Percentiles rank a stretch among this genome's conserved stretches.
These are phyloP conservation scores for Athene cunicularia DNA, from an alignment of 2,113 vertebrate genomes.

Conservation along the genomic window DNA sequence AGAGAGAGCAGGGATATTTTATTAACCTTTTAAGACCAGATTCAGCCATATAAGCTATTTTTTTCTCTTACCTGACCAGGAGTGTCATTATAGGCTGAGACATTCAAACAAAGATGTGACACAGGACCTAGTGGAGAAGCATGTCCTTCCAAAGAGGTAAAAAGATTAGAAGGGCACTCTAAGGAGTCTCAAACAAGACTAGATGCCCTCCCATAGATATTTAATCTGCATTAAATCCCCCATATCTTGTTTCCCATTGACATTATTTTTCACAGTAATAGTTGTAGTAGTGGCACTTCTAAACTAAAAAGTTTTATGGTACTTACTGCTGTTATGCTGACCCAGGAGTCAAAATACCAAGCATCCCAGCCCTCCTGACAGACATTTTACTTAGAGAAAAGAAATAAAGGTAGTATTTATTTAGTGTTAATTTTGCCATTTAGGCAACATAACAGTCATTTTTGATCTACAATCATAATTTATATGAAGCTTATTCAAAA, in stretches of 20 bases:
- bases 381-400: not conserved
- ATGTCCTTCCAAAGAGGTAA: not conserved
- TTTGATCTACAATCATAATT: not conserved
- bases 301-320: not conserved
- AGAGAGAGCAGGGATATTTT: not conserved
- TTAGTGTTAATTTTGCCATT: not conserved
- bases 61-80: not conserved
- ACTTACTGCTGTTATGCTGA: not conserved
- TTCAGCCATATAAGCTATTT: not conserved
- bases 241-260: not conserved
- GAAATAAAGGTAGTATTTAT: not conserved
- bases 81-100: not conserved
- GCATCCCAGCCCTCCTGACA: not conserved
- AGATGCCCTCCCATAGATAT: not conserved
- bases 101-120: not conserved
- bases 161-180: not conserved
- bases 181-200: not conserved
- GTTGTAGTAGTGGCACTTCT: not conserved
- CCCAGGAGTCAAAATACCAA: not conserved
- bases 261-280: not conserved
- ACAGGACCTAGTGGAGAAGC: not conserved
- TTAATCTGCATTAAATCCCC: not conserved
- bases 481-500: not conserved
- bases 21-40: not conserved
- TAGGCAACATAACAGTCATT: not conserved